A percentile compares a stretch with the other conserved stretches of the same genome.
These are phyloP conservation scores for Pleuronectes platessa DNA, from an alignment of 2,113 vertebrate species.

Conservation along the genomic window DNA sequence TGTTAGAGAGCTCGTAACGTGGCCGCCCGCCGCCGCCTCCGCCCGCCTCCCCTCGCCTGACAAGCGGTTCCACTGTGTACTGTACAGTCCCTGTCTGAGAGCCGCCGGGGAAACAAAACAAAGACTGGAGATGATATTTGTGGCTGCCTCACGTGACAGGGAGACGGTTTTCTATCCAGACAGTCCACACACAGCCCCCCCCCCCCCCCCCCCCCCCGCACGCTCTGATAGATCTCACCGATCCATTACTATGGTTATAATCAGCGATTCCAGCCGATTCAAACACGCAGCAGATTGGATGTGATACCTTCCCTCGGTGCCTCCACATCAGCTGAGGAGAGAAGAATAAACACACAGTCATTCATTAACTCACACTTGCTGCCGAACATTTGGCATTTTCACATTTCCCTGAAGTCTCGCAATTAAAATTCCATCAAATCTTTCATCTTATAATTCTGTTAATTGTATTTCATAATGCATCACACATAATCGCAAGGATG, in stretches of 20 bases:
- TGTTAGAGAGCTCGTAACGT: constrained; percentile 35
- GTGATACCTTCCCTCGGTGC: constrained; percentile 1
- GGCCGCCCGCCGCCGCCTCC: constrained; percentile 3
- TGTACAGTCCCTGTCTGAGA: constrained; percentile 13
- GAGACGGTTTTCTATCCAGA: constrained; percentile 3
- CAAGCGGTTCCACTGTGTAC: constrained; percentile 25
- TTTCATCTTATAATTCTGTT: constrained; percentile 2
- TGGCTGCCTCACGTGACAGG: background rate
- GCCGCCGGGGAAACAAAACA: constrained; percentile 20
- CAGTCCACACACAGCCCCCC: background rate
- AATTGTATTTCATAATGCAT: background rate
- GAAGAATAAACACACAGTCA: background rate
- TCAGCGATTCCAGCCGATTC: constrained; percentile 37
- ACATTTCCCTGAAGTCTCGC: background rate
- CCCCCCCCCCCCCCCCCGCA: background rate
- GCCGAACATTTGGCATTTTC: constrained; percentile 7
- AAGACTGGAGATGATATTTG: constrained; percentile 7
- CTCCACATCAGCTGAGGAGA: constrained; percentile 8
- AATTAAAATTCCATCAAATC: constrained; percentile 10
- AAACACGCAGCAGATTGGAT: constrained; percentile 27
- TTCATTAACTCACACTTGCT: constrained; percentile 6
- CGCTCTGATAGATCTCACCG: constrained; percentile 1
- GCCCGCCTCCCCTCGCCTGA: background rate
- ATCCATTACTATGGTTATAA: constrained; percentile 29
- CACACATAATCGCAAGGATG: background rate